phyloP scores from a whole-genome alignment of 2,797 vertebrate genomes.

The Galaxias olidus region DNA sequence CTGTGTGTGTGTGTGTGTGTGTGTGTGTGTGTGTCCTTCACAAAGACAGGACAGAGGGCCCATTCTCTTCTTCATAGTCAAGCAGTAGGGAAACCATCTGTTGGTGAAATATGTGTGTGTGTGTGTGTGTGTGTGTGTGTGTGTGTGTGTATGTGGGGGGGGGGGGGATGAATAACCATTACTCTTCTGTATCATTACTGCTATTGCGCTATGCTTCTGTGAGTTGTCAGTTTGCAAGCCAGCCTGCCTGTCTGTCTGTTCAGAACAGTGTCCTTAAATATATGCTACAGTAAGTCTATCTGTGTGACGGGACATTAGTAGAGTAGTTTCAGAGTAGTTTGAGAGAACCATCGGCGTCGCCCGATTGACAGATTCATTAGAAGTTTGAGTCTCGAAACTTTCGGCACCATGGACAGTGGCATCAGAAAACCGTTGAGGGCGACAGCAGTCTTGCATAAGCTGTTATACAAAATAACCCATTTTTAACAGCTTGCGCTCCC shows the following conservation, averaged over 20 bases:
- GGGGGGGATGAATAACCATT: not conserved
- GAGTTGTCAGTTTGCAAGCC: too few relatives aligned
- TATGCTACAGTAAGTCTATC: too few relatives aligned
- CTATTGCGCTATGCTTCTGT: too few relatives aligned
- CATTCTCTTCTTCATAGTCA: not conserved
- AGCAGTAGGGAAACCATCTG: not conserved
- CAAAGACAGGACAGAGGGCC: not conserved
- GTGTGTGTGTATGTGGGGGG: not conserved
- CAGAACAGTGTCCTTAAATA: too few relatives aligned
- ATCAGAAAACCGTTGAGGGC: not conserved
- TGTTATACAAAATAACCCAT: not conserved
- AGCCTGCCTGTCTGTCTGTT: too few relatives aligned
- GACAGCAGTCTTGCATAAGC: not conserved
- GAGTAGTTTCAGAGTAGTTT: too few relatives aligned
- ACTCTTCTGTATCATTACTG: not conserved
- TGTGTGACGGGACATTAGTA: too few relatives aligned
- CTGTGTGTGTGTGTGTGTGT: too few relatives aligned
- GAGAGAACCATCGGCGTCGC: not conserved
- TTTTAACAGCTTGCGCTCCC: not conserved
- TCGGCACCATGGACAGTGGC: slow-evolving; percentile 21
- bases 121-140: not conserved
- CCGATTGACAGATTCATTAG: not conserved
- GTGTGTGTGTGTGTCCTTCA: not conserved
- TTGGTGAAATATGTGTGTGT: not conserved
- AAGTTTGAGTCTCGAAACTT: not conserved